Conservation (phyloP, 2,113 vertebrate species). For the Neopipo cinnamomea region DNA sequence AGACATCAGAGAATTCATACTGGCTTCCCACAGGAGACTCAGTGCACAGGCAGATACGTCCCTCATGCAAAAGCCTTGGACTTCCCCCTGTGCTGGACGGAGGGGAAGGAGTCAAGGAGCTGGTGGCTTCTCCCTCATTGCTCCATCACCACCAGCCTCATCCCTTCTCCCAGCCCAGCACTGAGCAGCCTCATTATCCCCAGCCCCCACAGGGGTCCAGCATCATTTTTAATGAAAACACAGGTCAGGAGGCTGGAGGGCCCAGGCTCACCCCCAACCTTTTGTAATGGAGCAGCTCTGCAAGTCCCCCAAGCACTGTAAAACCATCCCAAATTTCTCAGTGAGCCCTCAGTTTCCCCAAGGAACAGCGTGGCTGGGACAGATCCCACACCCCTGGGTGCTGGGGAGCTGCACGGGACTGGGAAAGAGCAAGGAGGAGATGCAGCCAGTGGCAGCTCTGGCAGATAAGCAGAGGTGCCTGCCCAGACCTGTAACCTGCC, state of each 20-base stretch:
- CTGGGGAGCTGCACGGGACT: background rate
- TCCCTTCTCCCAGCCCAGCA: background rate
- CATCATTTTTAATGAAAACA: background rate
- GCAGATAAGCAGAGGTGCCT: background rate
- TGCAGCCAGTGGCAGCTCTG: background rate
- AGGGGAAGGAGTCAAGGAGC: background rate
- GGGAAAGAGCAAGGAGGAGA: background rate
- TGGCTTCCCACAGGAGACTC: rapidly evolving
- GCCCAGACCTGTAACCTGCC: background rate
- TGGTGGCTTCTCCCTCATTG: background rate
- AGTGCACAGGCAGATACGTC: rapidly evolving
- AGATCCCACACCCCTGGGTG: background rate
- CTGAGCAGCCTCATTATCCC: rapidly evolving
- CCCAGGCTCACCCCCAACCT: background rate
- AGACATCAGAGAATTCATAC: background rate
- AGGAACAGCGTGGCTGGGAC: background rate
- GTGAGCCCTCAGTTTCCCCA: rapidly evolving
- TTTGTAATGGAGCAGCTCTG: background rate
- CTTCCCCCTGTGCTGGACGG: background rate
- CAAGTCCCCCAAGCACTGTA: rapidly evolving
- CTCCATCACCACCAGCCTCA: background rate
- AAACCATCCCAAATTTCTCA: rapidly evolving
- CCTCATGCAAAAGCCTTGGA: rapidly evolving
- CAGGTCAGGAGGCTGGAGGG: background rate
- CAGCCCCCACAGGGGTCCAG: rapidly evolving